Conservation (phyloP, 2,888 invertebrate genomes). For the Sicus ferrugineus region DNA sequence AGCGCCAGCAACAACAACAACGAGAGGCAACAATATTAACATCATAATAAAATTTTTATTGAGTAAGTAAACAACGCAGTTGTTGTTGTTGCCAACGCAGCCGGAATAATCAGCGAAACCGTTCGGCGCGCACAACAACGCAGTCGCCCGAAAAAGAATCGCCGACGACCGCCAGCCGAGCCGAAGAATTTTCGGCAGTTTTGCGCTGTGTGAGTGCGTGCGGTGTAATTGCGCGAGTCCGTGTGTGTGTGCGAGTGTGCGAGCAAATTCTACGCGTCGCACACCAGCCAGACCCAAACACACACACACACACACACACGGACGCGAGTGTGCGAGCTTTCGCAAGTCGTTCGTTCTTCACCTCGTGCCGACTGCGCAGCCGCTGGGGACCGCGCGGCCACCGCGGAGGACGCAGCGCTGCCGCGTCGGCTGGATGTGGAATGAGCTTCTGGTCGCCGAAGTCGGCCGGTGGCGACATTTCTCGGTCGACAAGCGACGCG, state of each 20-base stretch:
- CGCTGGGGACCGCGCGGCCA: neutral
- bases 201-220: neutral
- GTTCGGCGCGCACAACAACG: neutral
- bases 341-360: neutral
- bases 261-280: neutral
- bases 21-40: no score
- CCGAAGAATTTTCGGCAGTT: neutral
- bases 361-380: neutral
- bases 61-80: slow-evolving; percentile 54
- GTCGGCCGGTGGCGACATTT: slow-evolving; percentile 47
- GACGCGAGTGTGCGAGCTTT: slow-evolving; percentile 20
- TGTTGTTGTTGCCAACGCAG: slow-evolving; percentile 30
- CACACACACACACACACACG: neutral
- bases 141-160: neutral
- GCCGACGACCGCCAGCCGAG: neutral
- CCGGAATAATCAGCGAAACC: slow-evolving; percentile 18
- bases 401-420: slow-evolving; percentile 5
- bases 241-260: neutral
- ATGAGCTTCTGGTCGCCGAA: slow-evolving; percentile 33
- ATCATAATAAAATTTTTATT: slow-evolving; percentile 62
- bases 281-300: neutral
- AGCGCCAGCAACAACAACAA: slow-evolving; percentile 28
- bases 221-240: neutral
- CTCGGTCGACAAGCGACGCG: slow-evolving; percentile 58
- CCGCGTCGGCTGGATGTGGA: neutral